Percentiles rank a stretch among this genome's conserved stretches.
These are phyloP conservation scores for Tachypleus tridentatus DNA, from an alignment of 1,140 invertebrate species.

Conservation along the genomic window DNA sequence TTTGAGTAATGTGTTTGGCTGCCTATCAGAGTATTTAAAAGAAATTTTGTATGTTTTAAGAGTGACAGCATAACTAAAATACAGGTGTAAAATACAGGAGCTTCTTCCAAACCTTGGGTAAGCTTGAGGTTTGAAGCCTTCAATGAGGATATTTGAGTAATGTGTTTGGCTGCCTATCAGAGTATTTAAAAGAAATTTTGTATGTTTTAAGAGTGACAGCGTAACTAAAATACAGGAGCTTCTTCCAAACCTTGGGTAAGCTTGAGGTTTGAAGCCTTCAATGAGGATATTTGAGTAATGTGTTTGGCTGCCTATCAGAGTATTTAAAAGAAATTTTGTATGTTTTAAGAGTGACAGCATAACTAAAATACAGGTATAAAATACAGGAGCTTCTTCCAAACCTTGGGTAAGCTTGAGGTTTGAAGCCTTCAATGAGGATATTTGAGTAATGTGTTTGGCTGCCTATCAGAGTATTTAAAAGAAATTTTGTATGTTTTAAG, in stretches of 20 bases:
- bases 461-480: no score
- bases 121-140: slow-evolving; percentile 43
- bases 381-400: slow-evolving; percentile 40
- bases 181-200: no score
- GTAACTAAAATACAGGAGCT: slow-evolving; percentile 35
- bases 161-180: slow-evolving; percentile 42
- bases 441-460: slow-evolving; percentile 46
- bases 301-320: slow-evolving; percentile 37
- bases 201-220: no score
- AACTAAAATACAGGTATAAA: no score
- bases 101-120: slow-evolving; percentile 40
- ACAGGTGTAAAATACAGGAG: no score
- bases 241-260: slow-evolving; percentile 40
- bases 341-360: no score
- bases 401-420: slow-evolving; percentile 41
- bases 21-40: slow-evolving; percentile 24
- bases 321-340: no score
- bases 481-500: no score
- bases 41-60: no score
- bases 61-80: no score
- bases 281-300: slow-evolving; percentile 48
- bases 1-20: slow-evolving; percentile 46
- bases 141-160: slow-evolving; percentile 50
- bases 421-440: slow-evolving; percentile 45
- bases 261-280: slow-evolving; percentile 43